Conservation (phyloP, 2,113 vertebrate genomes). For the Eidolon helvum region DNA sequence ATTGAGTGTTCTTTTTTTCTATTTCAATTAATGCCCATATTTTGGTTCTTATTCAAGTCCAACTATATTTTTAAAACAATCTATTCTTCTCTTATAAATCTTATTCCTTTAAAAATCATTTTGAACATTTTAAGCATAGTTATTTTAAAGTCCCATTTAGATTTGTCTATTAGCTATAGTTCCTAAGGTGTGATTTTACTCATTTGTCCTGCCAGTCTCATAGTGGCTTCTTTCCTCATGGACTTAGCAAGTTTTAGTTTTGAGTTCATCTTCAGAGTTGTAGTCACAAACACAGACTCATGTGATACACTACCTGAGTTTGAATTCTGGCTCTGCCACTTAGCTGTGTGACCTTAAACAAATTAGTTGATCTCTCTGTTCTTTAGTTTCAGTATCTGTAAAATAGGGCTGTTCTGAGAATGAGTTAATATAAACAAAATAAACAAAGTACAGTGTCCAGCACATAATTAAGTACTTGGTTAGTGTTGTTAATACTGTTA, state of each 20-base stretch:
- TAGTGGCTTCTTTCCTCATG: background rate
- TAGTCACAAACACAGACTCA: background rate
- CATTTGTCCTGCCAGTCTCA: background rate
- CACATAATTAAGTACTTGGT: background rate
- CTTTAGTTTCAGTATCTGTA: background rate
- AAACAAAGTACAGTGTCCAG: background rate
- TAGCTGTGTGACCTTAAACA: background rate
- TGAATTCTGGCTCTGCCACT: background rate
- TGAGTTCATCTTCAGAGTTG: background rate
- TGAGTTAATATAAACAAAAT: background rate
- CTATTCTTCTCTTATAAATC: background rate
- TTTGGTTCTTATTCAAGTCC: background rate
- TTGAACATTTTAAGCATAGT: background rate
- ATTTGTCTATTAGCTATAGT: background rate
- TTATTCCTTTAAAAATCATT: background rate
- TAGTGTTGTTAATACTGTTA: background rate
- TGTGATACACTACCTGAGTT: background rate
- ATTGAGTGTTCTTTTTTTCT: background rate
- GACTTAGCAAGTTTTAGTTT: background rate
- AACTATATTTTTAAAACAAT: background rate
- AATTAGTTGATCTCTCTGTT: background rate
- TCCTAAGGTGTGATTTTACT: background rate
- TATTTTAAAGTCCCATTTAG: constrained; percentile 13
- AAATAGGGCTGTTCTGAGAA: constrained; percentile 24
- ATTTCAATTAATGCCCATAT: background rate